Conservation (phyloP, 35 echinoderm and acorn worm genomes). For the Holothuria glaberrima region DNA sequence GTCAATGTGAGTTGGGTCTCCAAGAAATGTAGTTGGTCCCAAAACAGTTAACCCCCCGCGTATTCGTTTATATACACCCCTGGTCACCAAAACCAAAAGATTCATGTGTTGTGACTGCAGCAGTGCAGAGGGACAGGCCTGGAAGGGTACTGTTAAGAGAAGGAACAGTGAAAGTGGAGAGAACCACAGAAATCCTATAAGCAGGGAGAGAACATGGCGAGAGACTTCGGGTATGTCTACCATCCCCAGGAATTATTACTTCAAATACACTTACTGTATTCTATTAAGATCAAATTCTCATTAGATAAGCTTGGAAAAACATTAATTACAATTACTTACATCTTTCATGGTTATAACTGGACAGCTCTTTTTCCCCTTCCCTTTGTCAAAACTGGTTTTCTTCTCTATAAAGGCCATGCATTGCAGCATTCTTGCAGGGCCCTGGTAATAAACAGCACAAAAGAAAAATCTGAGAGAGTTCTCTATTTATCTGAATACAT, state of each 20-base stretch:
- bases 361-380: neutral
- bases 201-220: too few species aligned
- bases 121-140: too few species aligned
- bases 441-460: neutral
- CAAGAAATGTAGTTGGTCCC: too few species aligned
- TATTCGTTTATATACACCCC: too few species aligned
- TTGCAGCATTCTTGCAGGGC: conserved; percentile 12
- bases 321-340: conserved; percentile 2
- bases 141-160: neutral
- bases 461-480: neutral
- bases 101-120: too few species aligned
- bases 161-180: neutral
- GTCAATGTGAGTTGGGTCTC: too few species aligned
- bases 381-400: neutral
- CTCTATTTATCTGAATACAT: neutral
- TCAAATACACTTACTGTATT: neutral
- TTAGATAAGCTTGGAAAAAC: neutral
- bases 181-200: too few species aligned
- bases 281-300: neutral
- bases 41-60: too few species aligned
- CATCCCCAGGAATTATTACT: neutral
- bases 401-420: conserved; percentile 5
- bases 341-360: neutral
- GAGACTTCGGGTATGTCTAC: too few species aligned
- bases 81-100: too few species aligned